Evolutionary conservation across 1,140 invertebrate species (phyloP).

Genomic region (Drosophila santomea): DNA sequence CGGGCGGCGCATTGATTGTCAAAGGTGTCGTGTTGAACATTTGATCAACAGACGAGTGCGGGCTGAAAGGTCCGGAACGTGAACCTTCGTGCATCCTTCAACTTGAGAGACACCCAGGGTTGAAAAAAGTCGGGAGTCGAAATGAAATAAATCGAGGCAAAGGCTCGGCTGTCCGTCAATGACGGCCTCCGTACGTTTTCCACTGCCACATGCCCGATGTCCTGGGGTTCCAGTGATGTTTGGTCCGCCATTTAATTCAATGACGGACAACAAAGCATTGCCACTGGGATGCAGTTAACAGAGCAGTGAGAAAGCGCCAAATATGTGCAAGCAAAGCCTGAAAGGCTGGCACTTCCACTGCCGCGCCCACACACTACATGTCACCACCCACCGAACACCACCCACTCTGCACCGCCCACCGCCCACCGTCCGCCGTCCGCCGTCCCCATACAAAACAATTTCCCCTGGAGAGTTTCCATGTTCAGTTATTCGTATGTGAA

Average conservation of each 20-base stretch:
- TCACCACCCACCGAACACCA: conserved; percentile 1
- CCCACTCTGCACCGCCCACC: neutral
- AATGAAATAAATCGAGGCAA: conserved; percentile 24
- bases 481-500: conserved; percentile 82
- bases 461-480: conserved; percentile 78
- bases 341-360: conserved; percentile 13
- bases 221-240: conserved; percentile 23
- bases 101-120: neutral
- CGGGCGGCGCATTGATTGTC: conserved; percentile 4
- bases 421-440: conserved; percentile 16
- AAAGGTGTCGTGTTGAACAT: conserved; percentile 36
- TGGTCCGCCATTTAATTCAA: conserved; percentile 75
- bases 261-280: conserved; percentile 74
- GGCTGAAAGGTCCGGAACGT: conserved; percentile 4
- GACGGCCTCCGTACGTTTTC: conserved; percentile 1
- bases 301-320: conserved; percentile 36
- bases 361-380: conserved; percentile 1
- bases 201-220: too few species aligned
- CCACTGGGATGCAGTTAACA: conserved; percentile 63
- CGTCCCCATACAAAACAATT: conserved; percentile 73
- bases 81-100: neutral
- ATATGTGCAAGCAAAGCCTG: conserved; percentile 47
- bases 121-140: conserved; percentile 7
- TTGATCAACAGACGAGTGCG: conserved; percentile 29
- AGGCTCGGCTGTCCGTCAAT: conserved; percentile 28